phyloP scores from a whole-genome alignment of 2,888 invertebrate genomes.

The Tiliacea citrago region DNA sequence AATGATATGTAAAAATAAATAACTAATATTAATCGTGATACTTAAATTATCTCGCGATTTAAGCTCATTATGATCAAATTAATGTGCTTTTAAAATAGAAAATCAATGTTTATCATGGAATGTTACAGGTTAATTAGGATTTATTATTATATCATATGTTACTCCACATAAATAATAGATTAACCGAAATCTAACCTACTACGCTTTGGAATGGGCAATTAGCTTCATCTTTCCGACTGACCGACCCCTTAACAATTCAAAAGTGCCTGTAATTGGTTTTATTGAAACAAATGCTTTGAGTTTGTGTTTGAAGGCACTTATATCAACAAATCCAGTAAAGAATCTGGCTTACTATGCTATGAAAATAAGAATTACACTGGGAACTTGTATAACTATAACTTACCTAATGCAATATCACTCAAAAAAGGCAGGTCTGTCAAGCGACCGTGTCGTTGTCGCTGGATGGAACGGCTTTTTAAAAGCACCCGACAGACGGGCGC shows the following conservation, averaged over 20 bases:
- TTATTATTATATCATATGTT: too few relatives aligned
- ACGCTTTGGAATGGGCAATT: too few relatives aligned
- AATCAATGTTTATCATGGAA: conserved; percentile 2
- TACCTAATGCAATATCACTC: background rate
- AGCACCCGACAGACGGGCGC: too few relatives aligned
- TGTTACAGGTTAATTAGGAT: conserved; percentile 7
- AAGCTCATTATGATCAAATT: conserved; percentile 8
- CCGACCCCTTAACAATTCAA: too few relatives aligned
- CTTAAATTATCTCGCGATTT: conserved; percentile 29
- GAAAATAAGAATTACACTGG: background rate
- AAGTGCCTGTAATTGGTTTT: too few relatives aligned
- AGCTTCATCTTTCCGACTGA: too few relatives aligned
- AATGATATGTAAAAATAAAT: conserved; percentile 16
- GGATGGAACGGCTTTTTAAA: too few relatives aligned
- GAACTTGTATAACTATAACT: too few relatives aligned
- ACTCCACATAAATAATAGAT: background rate
- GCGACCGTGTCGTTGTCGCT: too few relatives aligned
- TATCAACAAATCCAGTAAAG: background rate
- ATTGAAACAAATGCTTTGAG: too few relatives aligned
- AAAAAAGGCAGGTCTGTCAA: too few relatives aligned
- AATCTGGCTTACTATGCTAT: background rate
- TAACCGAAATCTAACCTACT: too few relatives aligned
- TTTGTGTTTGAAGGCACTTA: background rate
- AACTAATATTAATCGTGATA: conserved; percentile 42
- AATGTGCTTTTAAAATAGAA: conserved; percentile 11